Evolutionary conservation across 2,888 invertebrate genomes (phyloP).

Genomic region (Sicus ferrugineus): DNA sequence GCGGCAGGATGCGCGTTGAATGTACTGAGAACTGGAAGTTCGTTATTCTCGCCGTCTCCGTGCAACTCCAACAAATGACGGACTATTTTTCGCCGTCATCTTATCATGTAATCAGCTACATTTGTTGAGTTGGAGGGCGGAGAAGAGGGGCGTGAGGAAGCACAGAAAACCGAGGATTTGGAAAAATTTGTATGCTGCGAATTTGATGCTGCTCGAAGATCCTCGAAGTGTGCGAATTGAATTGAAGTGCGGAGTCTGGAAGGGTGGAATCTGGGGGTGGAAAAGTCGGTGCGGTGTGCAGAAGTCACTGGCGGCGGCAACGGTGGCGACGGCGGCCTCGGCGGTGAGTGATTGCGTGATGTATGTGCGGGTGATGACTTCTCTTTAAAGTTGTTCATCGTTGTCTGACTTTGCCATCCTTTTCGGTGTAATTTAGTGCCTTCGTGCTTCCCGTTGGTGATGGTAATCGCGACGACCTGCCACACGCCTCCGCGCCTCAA

Average conservation of each 20-base stretch:
- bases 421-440: constrained; percentile 22
- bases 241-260: background rate
- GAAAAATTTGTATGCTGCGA: constrained; percentile 19
- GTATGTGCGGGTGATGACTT: constrained; percentile 21
- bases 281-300: background rate
- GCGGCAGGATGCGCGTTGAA: background rate
- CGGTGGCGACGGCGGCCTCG: background rate
- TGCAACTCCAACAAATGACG: constrained; percentile 36
- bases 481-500: background rate
- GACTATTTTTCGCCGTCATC: constrained; percentile 40
- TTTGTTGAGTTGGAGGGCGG: background rate
- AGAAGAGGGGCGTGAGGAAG: background rate
- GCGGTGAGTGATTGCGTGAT: constrained; percentile 14
- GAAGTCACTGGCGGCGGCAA: background rate
- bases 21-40: background rate
- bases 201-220: constrained; percentile 19
- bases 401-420: constrained; percentile 26
- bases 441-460: background rate
- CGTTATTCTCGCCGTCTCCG: background rate
- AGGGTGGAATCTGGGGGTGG: background rate
- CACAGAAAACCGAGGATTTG: background rate
- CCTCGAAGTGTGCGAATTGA: constrained; percentile 13
- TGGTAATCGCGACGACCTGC: constrained; percentile 14
- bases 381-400: constrained; percentile 12
- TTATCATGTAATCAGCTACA: constrained; percentile 39